phyloP scores from a whole-genome alignment of 2,888 invertebrate genomes.

The Dolomedes plantarius region DNA sequence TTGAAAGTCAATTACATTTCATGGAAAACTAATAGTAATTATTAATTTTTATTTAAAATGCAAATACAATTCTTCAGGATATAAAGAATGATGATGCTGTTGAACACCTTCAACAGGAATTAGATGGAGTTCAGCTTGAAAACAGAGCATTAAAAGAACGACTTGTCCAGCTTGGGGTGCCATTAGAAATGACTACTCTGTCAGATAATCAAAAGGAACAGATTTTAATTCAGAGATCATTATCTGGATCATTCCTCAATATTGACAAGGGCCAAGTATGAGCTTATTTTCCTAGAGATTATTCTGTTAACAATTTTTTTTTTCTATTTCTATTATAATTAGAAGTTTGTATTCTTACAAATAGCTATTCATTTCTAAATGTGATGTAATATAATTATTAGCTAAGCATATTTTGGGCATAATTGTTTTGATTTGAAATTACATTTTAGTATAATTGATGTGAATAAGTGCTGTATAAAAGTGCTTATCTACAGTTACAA shows the following conservation, averaged over 20 bases:
- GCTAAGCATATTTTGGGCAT: no score
- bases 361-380: not conserved
- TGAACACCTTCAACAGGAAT: slow-evolving; percentile 75
- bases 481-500: no score
- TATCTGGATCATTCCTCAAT: slow-evolving; percentile 73
- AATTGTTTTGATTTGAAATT: no score
- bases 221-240: slow-evolving; percentile 74
- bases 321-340: not conserved
- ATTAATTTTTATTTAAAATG: no score
- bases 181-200: slow-evolving; percentile 76
- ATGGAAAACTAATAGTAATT: no score
- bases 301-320: not conserved
- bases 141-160: slow-evolving; percentile 77
- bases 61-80: slow-evolving; percentile 28
- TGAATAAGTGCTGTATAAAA: no score
- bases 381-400: no score
- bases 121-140: slow-evolving; percentile 76
- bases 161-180: slow-evolving; percentile 77
- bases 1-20: no score
- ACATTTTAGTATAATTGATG: no score
- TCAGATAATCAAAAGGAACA: slow-evolving; percentile 78
- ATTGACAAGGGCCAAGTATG: slow-evolving; percentile 69
- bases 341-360: not conserved
- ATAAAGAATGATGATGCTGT: slow-evolving; percentile 81
- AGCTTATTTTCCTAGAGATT: not conserved